Percentiles rank a stretch among this genome's conserved stretches.
Evolutionary conservation across 2,113 vertebrate species (phyloP).

Genomic region (Ammodytes marinus): DNA sequence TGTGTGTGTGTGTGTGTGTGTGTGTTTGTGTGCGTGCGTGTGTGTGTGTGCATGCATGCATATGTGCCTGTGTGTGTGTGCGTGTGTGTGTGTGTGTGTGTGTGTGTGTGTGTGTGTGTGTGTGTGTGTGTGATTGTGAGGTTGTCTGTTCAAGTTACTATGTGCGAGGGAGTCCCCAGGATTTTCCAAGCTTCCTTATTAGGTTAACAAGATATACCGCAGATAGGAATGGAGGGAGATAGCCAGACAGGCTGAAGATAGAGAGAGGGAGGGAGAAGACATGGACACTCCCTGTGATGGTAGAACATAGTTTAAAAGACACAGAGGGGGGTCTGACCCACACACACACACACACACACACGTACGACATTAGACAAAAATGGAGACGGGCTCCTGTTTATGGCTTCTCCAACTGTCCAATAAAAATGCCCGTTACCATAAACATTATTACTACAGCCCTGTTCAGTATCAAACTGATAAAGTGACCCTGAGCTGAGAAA

Average conservation of each 20-base stretch:
- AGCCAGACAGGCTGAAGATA: conserved; percentile 7
- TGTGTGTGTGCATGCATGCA: too few relatives aligned
- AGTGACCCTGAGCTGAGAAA: conserved; percentile 14
- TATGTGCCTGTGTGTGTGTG: too few relatives aligned
- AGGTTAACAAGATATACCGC: conserved; percentile 63
- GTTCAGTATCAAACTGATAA: conserved; percentile 30
- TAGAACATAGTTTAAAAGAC: conserved; percentile 40
- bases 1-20: conserved; percentile 14
- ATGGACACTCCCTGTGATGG: conserved; percentile 60
- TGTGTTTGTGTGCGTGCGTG: conserved; percentile 27
- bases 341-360: conserved; percentile 21
- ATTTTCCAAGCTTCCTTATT: conserved; percentile 74
- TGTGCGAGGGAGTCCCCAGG: conserved; percentile 58
- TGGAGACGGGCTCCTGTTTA: conserved; percentile 50
- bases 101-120: conserved; percentile 34
- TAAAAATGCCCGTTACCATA: conserved; percentile 43
- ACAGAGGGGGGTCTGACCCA: conserved; percentile 26
- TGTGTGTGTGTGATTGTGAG: conserved; percentile 21
- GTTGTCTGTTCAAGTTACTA: conserved; percentile 13
- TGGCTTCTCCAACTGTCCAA: conserved; percentile 40
- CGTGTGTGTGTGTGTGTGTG: conserved; percentile 3
- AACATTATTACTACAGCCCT: conserved; percentile 35
- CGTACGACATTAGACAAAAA: conserved; percentile 29
- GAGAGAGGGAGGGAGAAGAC: conserved; percentile 10
- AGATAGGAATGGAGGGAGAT: conserved; percentile 55